Evolutionary conservation across 2,888 invertebrate genomes (phyloP).

Genomic region (Sisyra terminalis): DNA sequence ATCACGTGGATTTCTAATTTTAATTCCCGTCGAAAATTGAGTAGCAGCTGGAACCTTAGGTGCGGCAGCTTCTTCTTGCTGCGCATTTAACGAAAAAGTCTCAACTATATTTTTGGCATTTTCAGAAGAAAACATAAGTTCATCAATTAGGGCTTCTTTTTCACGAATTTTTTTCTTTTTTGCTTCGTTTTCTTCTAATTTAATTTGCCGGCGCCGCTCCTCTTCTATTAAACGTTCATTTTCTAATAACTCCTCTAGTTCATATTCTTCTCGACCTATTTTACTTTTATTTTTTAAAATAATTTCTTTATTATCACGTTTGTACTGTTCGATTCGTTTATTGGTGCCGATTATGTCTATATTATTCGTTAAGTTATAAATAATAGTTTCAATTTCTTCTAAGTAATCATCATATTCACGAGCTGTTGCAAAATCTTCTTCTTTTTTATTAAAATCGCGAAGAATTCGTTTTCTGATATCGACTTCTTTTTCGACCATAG

Average conservation of each 20-base stretch:
- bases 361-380: conserved; percentile 80
- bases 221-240: conserved; percentile 65
- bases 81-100: conserved; percentile 54
- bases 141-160: conserved; percentile 87
- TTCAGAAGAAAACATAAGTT: conserved; percentile 82
- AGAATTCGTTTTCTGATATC: conserved; percentile 82
- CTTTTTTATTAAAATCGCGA: conserved; percentile 85
- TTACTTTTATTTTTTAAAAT: conserved; percentile 67
- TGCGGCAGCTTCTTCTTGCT: conserved; percentile 37
- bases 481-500: conserved; percentile 92
- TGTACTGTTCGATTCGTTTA: conserved; percentile 79
- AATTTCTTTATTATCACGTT: conserved; percentile 73
- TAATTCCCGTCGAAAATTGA: conserved; percentile 77
- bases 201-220: conserved; percentile 49
- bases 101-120: conserved; percentile 79
- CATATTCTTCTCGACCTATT: conserved; percentile 65
- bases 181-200: conserved; percentile 48
- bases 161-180: conserved; percentile 71
- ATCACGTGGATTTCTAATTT: conserved; percentile 46
- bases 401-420: conserved; percentile 90
- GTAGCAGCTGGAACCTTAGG: conserved; percentile 34
- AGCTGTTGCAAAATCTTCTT: conserved; percentile 75
- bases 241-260: conserved; percentile 71
- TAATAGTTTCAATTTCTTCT: conserved; percentile 84
- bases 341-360: conserved; percentile 79